Evolutionary conservation across 2,113 vertebrate genomes (phyloP).

Genomic region (Pimephales promelas): DNA sequence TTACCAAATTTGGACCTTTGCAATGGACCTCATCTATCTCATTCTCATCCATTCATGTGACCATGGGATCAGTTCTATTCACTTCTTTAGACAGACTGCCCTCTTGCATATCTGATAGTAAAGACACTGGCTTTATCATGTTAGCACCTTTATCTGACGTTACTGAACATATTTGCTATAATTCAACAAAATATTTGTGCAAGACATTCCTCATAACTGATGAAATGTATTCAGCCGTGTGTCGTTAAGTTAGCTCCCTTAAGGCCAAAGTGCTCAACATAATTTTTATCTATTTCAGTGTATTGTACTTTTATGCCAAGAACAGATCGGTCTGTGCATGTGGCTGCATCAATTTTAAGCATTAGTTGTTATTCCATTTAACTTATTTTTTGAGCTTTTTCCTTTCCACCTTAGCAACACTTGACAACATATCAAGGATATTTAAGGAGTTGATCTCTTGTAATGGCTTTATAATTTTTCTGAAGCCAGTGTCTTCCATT

Average conservation of each 20-base stretch:
- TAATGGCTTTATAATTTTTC: conserved; percentile 45
- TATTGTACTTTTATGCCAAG: conserved; percentile 46
- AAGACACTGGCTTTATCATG: not conserved
- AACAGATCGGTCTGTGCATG: conserved; percentile 32
- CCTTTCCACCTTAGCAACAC: conserved; percentile 38
- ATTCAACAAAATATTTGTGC: too few species aligned
- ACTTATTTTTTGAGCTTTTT: conserved; percentile 30
- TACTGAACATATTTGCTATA: not conserved
- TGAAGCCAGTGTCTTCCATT: conserved; percentile 47
- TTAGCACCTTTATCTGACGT: not conserved
- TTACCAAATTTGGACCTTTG: too few species aligned
- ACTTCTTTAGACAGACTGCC: not conserved
- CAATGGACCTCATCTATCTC: not conserved
- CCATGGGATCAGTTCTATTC: not conserved
- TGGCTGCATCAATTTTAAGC: conserved; percentile 40
- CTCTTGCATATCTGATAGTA: not conserved
- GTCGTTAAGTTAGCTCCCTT: conserved; percentile 35
- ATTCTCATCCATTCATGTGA: not conserved
- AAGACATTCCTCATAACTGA: conserved; percentile 1
- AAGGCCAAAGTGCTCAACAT: conserved; percentile 26
- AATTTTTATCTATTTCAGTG: not conserved
- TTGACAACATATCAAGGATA: conserved; percentile 33
- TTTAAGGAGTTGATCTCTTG: conserved; percentile 32
- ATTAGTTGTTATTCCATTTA: conserved; percentile 43
- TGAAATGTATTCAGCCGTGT: conserved; percentile 41